Evolutionary conservation across 2,888 invertebrate genomes (phyloP), one percentile per base, ranked within the genome.

Genomic region (Agrotis segetum): DNA sequence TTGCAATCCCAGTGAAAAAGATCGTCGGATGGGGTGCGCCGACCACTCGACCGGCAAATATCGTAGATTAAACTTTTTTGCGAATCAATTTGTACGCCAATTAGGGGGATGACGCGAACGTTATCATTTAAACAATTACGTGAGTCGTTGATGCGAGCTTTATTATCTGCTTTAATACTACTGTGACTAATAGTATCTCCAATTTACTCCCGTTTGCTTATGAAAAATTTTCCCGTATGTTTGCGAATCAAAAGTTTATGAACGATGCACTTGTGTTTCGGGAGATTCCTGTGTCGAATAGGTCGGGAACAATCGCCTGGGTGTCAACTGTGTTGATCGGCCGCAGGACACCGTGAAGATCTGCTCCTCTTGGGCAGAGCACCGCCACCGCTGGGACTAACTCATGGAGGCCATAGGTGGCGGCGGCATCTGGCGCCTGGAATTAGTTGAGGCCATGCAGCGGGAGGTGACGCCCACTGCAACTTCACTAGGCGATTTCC

Each of bases 21-120:
- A 74, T 81, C 70, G 60, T 68, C 50, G 56, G 74, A 63, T 79
- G 70, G 87, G 87, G 81, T 75, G 74, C 67, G 58, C 17, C 64
- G 55, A 47, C 61, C 81, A 77, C 82, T 82, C 79, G 70, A 77
- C 84, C 69, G 74, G 70, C 76, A 82, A 79, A 87, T 87, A 83
- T 84, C 70, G 79, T 66, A 77, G 86, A 87, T 88, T 88, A 83
- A 82, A 69, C 73, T 77, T 85, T 80, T 85, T 85, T 80, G 69
- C 73, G 75, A 79, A 80, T 87, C 84, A 88, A 88, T 88, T 88
- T 86, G 77, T 82, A 74, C 84, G 86, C 83, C 88, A 89, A 90
- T 89, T 90, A 90, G 85, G 67, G 79, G 70, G 61, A 81, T 74
- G 66, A 76, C 59, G 81, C 40, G 68, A 60, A 24, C 77, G 67